Percentiles rank a stretch among this genome's conserved stretches.
phyloP scores from a whole-genome alignment of 2,113 vertebrate species.

The Poeciliopsis turrubarensis region DNA sequence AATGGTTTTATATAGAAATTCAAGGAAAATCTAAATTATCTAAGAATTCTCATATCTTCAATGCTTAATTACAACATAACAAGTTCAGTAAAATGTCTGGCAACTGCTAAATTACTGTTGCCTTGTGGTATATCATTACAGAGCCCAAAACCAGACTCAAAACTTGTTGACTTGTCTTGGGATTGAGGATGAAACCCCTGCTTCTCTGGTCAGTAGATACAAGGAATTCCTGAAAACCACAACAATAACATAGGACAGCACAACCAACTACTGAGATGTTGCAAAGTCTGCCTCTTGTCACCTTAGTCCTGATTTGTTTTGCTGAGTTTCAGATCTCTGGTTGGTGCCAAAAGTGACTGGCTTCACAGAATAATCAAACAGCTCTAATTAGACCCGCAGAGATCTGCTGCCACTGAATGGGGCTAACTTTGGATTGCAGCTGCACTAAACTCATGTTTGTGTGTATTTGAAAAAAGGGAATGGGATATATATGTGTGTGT shows the following conservation, averaged over 20 bases:
- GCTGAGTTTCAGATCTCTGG: not conserved
- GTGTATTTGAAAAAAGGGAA: not conserved
- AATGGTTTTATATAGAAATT: no score
- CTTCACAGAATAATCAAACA: slow-evolving; percentile 32
- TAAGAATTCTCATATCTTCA: not conserved
- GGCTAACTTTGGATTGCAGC: not conserved
- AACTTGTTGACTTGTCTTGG: not conserved
- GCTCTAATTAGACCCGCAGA: slow-evolving; percentile 66
- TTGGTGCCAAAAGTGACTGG: slow-evolving; percentile 26
- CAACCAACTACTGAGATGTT: not conserved
- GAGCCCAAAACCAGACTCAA: not conserved
- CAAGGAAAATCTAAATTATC: no score
- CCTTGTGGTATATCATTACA: not conserved
- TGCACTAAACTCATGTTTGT: not conserved
- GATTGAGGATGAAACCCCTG: not conserved
- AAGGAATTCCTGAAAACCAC: not conserved
- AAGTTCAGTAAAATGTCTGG: not conserved
- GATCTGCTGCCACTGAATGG: slow-evolving; percentile 9
- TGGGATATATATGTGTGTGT: not conserved
- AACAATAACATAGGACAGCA: not conserved
- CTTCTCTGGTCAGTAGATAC: not conserved
- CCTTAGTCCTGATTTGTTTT: slow-evolving; percentile 6
- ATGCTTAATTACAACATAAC: not conserved
- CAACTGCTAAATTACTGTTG: not conserved
- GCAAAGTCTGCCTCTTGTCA: not conserved